Evolutionary conservation across 2,888 invertebrate genomes (phyloP).

Genomic region (Elgonia sp.): DNA sequence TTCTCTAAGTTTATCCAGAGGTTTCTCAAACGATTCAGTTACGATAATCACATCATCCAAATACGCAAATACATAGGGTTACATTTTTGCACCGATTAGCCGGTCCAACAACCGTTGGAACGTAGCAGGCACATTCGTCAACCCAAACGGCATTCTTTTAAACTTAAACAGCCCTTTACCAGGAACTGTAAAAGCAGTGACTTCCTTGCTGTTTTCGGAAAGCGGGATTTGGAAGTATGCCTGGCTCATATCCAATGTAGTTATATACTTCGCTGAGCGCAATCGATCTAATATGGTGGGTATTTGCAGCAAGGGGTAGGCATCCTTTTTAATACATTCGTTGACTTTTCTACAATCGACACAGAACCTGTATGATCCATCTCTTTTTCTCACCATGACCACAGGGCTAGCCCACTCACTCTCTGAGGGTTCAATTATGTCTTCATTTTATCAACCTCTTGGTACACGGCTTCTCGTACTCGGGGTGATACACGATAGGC

Average conservation of each 20-base stretch:
- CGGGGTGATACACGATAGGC: constrained; percentile 5
- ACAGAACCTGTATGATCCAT: constrained; percentile 79
- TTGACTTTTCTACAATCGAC: constrained; percentile 82
- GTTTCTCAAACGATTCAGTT: constrained; percentile 54
- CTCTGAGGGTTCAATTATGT: constrained; percentile 79
- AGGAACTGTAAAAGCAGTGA: constrained; percentile 81
- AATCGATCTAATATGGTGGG: constrained; percentile 80
- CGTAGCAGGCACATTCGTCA: constrained; percentile 80
- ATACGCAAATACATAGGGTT: constrained; percentile 62
- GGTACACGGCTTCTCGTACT: background rate
- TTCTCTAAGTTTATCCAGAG: constrained; percentile 38
- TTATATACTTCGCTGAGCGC: constrained; percentile 78
- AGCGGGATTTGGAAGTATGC: constrained; percentile 81
- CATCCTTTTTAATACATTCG: constrained; percentile 79
- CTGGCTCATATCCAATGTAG: constrained; percentile 80
- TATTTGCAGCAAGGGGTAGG: constrained; percentile 81
- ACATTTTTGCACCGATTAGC: constrained; percentile 42
- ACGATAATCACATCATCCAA: constrained; percentile 68
- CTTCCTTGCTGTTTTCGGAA: constrained; percentile 64
- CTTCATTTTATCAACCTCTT: constrained; percentile 38
- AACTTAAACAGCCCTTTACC: constrained; percentile 81
- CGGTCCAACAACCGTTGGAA: constrained; percentile 78
- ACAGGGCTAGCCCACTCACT: constrained; percentile 79
- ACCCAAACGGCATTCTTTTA: constrained; percentile 79
- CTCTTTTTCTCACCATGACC: constrained; percentile 79